phyloP scores from a whole-genome alignment of 1,140 invertebrate genomes.

The Wiebesia pumilae region DNA sequence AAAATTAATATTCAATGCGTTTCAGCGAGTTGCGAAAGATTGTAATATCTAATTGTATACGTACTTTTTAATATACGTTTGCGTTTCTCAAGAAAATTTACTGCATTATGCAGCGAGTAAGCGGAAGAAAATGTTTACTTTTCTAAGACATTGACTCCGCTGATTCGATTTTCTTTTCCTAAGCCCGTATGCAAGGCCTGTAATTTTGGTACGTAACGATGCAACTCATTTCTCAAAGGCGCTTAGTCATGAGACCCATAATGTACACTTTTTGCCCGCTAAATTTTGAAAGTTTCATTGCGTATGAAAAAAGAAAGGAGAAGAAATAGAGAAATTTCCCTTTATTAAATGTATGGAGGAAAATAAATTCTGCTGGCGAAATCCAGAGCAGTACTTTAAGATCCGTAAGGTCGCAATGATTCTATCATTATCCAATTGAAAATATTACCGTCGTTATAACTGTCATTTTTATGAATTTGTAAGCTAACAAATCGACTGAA shows the following conservation, averaged over 20 bases:
- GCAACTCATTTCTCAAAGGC: neutral
- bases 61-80: neutral
- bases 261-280: constrained; percentile 19
- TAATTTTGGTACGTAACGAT: neutral
- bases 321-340: neutral
- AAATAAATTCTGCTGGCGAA: neutral
- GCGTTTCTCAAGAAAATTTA: neutral
- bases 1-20: neutral
- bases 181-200: neutral
- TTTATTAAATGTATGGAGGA: neutral
- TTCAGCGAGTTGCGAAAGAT: neutral
- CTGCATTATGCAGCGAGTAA: neutral
- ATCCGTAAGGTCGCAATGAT: constrained; percentile 54
- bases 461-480: too few species aligned
- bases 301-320: neutral
- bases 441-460: too few species aligned
- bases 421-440: too few species aligned
- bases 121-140: neutral
- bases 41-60: neutral
- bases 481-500: too few species aligned
- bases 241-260: neutral
- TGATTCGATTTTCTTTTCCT: neutral
- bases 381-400: constrained; percentile 50
- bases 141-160: neutral
- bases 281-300: constrained; percentile 21